phyloP scores from a whole-genome alignment of 2,888 invertebrate genomes.

The Ecliptopera silaceata region DNA sequence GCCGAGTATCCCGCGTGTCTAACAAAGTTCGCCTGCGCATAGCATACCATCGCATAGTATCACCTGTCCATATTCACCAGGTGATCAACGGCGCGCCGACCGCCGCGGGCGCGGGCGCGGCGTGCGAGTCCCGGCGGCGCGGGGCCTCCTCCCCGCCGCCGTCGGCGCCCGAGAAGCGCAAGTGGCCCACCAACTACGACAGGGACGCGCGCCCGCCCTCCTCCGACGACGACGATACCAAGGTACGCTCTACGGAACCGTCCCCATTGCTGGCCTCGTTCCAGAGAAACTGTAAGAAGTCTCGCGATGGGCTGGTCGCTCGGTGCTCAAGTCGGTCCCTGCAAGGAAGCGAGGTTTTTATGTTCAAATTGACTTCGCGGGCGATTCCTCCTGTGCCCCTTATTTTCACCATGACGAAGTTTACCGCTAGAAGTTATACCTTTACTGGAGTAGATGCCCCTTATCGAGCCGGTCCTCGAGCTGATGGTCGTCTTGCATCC shows the following conservation, averaged over 20 bases:
- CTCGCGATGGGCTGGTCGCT: too few species aligned
- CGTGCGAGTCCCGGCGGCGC: constrained; percentile 65
- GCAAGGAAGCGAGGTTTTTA: too few species aligned
- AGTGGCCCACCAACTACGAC: constrained; percentile 80
- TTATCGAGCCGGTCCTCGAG: too few species aligned
- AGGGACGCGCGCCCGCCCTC: constrained; percentile 56
- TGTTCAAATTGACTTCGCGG: too few species aligned
- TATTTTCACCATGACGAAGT: too few species aligned
- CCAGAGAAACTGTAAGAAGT: too few species aligned
- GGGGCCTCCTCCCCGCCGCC: constrained; percentile 77
- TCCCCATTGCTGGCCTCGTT: too few species aligned
- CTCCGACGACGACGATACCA: constrained; percentile 70
- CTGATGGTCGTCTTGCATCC: too few species aligned
- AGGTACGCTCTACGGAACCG: constrained; percentile 62
- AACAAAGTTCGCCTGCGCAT: constrained; percentile 6
- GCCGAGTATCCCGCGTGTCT: background rate
- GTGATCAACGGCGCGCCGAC: constrained; percentile 73
- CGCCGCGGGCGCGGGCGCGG: constrained; percentile 46
- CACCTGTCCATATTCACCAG: constrained; percentile 43
- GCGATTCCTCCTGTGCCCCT: too few species aligned
- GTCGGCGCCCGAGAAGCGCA: constrained; percentile 87
- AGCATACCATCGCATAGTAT: constrained; percentile 11
- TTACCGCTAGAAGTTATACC: too few species aligned
- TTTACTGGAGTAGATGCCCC: too few species aligned
- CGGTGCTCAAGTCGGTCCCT: too few species aligned